Conservation (phyloP, 92 coral and sea anemone genomes). For the Zoanthus solanderi region DNA sequence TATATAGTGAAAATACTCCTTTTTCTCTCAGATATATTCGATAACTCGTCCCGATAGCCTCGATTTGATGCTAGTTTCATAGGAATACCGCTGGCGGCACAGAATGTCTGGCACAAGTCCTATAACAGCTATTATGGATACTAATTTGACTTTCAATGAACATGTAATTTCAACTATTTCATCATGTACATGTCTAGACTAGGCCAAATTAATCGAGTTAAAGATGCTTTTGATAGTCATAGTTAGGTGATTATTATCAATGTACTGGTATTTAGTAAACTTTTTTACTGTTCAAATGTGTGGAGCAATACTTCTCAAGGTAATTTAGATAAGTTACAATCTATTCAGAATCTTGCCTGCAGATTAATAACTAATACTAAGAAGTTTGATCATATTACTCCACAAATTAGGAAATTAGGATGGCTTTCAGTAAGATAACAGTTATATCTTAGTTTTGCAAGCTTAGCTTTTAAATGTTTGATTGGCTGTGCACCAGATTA, state of each 20-base stretch:
- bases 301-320: neutral
- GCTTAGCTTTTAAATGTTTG: too few relatives aligned
- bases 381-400: too few relatives aligned
- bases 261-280: constrained; percentile 39
- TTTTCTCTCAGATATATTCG: neutral
- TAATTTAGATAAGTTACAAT: constrained; percentile 35
- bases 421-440: too few relatives aligned
- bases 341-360: constrained; percentile 1
- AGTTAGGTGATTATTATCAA: constrained; percentile 15
- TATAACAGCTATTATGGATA: neutral
- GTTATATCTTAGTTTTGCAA: too few relatives aligned
- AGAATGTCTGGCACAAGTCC: neutral
- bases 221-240: constrained; percentile 31
- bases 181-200: constrained; percentile 37
- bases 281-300: constrained; percentile 4
- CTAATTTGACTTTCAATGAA: constrained; percentile 37
- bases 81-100: neutral
- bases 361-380: too few relatives aligned
- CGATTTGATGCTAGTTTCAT: neutral
- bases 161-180: constrained; percentile 43
- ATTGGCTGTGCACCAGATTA: too few relatives aligned
- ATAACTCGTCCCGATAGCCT: neutral
- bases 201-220: constrained; percentile 54
- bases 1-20: neutral
- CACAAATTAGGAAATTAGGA: too few relatives aligned